Conservation (phyloP, 2,797 vertebrate species). For the Gymnoscopelus braueri region DNA sequence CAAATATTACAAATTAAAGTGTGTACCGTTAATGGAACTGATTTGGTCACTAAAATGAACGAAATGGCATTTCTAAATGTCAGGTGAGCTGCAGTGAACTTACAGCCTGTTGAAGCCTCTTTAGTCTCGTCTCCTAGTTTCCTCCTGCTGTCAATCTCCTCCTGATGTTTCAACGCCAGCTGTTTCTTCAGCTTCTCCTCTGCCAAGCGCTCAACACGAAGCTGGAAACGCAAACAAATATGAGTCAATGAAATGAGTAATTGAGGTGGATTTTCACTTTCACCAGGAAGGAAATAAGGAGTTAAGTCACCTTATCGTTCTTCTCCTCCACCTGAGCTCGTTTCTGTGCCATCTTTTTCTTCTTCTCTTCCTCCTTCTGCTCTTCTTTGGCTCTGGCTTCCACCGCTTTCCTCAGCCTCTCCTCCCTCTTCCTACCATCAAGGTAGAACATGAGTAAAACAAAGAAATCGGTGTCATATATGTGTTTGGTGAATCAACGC, state of each 20-base stretch:
- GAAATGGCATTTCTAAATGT: too few relatives aligned
- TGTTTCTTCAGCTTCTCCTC: constrained; percentile 84
- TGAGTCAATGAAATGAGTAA: neutral
- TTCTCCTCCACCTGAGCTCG: constrained; percentile 89
- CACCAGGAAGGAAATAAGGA: neutral
- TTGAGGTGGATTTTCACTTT: neutral
- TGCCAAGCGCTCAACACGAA: constrained; percentile 82
- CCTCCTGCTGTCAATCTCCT: too few relatives aligned
- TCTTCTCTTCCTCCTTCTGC: constrained; percentile 92
- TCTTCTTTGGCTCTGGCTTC: constrained; percentile 92
- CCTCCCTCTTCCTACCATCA: constrained; percentile 87
- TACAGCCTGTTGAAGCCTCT: too few relatives aligned
- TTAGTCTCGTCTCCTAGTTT: too few relatives aligned
- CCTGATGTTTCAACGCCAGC: constrained; percentile 73
- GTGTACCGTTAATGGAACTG: too few relatives aligned
- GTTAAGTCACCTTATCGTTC: constrained; percentile 87
- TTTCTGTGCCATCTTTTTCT: constrained; percentile 92
- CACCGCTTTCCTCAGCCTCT: constrained; percentile 87
- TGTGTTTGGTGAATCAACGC: too few relatives aligned
- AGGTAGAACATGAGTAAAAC: too few relatives aligned
- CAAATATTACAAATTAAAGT: too few relatives aligned
- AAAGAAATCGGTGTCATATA: too few relatives aligned
- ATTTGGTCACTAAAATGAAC: too few relatives aligned
- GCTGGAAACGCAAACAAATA: constrained; percentile 51
- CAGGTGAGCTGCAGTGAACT: too few relatives aligned